phyloP scores from a whole-genome alignment of 2,888 invertebrate species.

The Taphrorychus bicolor region DNA sequence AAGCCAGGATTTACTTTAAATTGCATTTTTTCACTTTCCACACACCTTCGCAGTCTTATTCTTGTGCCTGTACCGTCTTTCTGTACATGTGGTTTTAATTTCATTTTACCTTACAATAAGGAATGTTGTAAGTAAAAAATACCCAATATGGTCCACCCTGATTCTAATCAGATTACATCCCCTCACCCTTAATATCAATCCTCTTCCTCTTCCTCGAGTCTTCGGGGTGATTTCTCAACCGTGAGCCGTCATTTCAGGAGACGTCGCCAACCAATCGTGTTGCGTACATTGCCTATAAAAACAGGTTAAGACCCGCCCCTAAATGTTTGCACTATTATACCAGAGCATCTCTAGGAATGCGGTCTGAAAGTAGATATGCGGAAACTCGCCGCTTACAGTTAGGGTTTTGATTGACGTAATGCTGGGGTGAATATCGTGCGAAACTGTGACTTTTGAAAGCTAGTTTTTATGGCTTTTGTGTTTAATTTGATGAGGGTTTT shows the following conservation, averaged over 20 bases:
- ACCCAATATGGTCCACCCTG: not conserved
- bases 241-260: not conserved
- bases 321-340: not conserved
- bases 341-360: not conserved
- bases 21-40: no score
- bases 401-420: not conserved
- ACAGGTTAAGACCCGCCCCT: not conserved
- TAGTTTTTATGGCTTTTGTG: not conserved
- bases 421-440: not conserved
- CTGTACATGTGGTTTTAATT: no score
- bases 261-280: not conserved
- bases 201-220: not conserved
- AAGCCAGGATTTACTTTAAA: no score
- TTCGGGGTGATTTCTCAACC: not conserved
- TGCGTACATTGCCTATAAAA: not conserved
- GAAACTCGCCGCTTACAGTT: not conserved
- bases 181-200: not conserved
- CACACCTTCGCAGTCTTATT: no score
- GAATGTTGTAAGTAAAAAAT: not conserved
- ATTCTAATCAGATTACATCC: not conserved
- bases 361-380: not conserved
- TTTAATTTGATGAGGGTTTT: not conserved
- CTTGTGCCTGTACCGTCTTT: no score
- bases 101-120: no score
- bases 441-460: not conserved